These are phyloP conservation scores for Trypoxylon attenuatum DNA, from an alignment of 2,888 invertebrate species.

Conservation along the genomic window DNA sequence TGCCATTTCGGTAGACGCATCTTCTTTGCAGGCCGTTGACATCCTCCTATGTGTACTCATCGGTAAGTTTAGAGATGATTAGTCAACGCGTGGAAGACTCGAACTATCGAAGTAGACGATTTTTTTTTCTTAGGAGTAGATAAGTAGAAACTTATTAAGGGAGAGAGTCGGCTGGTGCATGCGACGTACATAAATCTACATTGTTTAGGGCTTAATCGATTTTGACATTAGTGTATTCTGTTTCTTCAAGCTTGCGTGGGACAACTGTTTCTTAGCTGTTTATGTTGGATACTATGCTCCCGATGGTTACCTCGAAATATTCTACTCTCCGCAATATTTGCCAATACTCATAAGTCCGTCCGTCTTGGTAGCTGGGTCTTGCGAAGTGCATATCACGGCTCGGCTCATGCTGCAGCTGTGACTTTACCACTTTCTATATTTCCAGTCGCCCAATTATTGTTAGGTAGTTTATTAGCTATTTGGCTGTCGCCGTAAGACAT, in stretches of 20 bases:
- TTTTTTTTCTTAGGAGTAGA: no score
- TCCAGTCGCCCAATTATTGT: constrained; percentile 69
- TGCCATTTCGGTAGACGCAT: constrained; percentile 68
- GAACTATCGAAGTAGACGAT: no score
- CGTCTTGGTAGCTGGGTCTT: constrained; percentile 71
- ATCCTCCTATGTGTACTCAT: constrained; percentile 69
- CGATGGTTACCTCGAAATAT: constrained; percentile 67
- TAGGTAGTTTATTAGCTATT: constrained; percentile 69
- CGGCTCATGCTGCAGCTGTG: constrained; percentile 65
- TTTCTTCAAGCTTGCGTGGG: constrained; percentile 66
- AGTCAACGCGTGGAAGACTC: no score
- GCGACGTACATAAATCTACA: no score
- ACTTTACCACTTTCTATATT: constrained; percentile 69
- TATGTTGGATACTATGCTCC: constrained; percentile 69
- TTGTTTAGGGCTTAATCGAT: no score
- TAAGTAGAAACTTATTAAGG: no score
- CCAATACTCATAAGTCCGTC: constrained; percentile 70
- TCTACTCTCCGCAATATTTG: constrained; percentile 67
- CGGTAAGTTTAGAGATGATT: constrained; percentile 47
- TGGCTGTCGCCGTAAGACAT: constrained; percentile 65
- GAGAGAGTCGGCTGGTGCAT: no score
- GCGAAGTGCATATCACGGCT: constrained; percentile 70
- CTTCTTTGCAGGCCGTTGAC: constrained; percentile 67
- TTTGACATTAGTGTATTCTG: constrained; percentile 22
- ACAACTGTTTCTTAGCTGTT: constrained; percentile 65